These are phyloP conservation scores for Tichodroma muraria DNA, from an alignment of 2,113 vertebrate genomes.

Conservation along the genomic window DNA sequence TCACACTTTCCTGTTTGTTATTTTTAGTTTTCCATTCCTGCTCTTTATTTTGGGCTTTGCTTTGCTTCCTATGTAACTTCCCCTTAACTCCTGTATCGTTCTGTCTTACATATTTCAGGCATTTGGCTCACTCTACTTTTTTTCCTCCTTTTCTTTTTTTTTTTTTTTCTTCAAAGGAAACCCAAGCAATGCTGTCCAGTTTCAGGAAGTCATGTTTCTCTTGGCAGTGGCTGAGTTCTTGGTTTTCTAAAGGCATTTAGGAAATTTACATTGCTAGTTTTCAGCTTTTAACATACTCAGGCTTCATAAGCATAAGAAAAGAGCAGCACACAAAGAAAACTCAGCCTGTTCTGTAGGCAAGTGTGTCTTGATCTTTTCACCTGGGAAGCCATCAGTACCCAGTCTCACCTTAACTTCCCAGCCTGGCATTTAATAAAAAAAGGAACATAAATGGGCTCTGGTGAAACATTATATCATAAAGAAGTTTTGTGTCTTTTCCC, in stretches of 20 bases:
- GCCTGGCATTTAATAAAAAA: background rate
- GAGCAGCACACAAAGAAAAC: background rate
- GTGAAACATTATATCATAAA: background rate
- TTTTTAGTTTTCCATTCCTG: slow-evolving; percentile 80
- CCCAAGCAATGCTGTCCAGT: slow-evolving; percentile 35
- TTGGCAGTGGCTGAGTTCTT: slow-evolving; percentile 63
- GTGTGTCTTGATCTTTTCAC: background rate
- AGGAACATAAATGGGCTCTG: background rate
- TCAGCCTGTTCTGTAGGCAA: background rate
- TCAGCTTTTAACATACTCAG: slow-evolving; percentile 45
- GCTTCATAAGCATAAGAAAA: background rate
- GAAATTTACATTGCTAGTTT: slow-evolving; percentile 38
- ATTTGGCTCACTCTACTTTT: background rate
- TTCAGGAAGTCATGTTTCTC: slow-evolving; percentile 63
- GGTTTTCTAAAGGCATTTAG: slow-evolving; percentile 63
- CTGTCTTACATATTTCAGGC: slow-evolving; percentile 63
- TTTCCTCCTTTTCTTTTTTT: background rate
- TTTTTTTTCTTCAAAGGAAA: slow-evolving; percentile 61
- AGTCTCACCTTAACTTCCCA: background rate
- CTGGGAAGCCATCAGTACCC: background rate
- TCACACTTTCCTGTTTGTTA: slow-evolving; percentile 73
- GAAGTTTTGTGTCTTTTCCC: background rate
- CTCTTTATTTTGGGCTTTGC: slow-evolving; percentile 78
- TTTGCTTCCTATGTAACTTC: slow-evolving; percentile 77
- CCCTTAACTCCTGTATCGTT: slow-evolving; percentile 65